Conservation (phyloP, 2,797 vertebrate species). For the Melanotaenia parkinsoni region DNA sequence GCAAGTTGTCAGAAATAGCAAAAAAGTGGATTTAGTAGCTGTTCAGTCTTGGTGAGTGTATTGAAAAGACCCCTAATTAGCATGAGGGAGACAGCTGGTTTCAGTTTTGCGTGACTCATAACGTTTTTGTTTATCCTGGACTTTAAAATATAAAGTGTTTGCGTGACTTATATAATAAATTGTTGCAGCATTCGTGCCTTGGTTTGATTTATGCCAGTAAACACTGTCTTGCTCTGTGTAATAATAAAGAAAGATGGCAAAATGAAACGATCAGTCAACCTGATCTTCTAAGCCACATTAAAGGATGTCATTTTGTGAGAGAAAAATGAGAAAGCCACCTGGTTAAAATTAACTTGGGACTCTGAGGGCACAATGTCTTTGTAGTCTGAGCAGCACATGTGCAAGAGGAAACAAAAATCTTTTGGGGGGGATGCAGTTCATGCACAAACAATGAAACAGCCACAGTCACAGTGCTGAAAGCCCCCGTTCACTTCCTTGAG, state of each 20-base stretch:
- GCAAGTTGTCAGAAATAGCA: background rate
- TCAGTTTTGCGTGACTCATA: slow-evolving; percentile 6
- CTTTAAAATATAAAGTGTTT: slow-evolving; percentile 24
- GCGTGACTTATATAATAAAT: slow-evolving; percentile 27
- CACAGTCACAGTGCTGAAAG: slow-evolving; percentile 36
- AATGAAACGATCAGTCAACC: slow-evolving; percentile 36
- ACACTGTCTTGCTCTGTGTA: slow-evolving; percentile 27
- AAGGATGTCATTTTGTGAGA: slow-evolving; percentile 19
- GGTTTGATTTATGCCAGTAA: slow-evolving; percentile 39
- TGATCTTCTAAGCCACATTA: slow-evolving; percentile 32
- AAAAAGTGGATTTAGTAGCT: background rate
- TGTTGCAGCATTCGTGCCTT: slow-evolving; percentile 4
- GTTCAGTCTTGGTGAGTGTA: background rate
- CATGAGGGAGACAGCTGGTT: background rate
- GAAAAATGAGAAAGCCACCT: slow-evolving; percentile 54
- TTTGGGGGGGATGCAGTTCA: slow-evolving; percentile 9
- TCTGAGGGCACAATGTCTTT: slow-evolving; percentile 48
- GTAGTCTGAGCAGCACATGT: slow-evolving; percentile 51
- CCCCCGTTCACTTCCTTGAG: slow-evolving; percentile 41
- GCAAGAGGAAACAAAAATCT: slow-evolving; percentile 45
- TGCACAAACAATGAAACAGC: slow-evolving; percentile 55
- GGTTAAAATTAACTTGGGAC: slow-evolving; percentile 59
- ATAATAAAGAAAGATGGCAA: slow-evolving; percentile 37
- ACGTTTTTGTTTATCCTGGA: slow-evolving; percentile 19
- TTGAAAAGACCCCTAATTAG: background rate